Conservation (phyloP, 2,888 invertebrate genomes). For the Trichacis sp. region DNA sequence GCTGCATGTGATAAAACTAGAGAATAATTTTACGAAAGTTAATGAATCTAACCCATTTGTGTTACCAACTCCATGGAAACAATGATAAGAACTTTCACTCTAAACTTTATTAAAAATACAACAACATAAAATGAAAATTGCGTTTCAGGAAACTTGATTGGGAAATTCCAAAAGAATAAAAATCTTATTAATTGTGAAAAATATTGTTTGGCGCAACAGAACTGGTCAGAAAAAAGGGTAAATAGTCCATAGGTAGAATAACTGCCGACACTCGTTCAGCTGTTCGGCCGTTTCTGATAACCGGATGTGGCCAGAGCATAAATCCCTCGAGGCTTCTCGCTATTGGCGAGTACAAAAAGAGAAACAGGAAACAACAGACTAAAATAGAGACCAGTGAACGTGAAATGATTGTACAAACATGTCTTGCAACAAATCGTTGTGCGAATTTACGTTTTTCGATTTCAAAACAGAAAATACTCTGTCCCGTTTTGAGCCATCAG, state of each 20-base stretch:
- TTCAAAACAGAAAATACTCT: conserved; percentile 6
- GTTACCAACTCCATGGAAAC: too few relatives aligned
- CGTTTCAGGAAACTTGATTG: too few relatives aligned
- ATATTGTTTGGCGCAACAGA: too few relatives aligned
- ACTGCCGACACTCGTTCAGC: conserved; percentile 45
- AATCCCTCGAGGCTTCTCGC: conserved; percentile 48
- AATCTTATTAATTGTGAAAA: background rate
- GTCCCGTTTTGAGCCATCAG: conserved; percentile 29
- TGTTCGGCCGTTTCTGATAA: conserved; percentile 22
- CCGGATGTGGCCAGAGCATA: conserved; percentile 45
- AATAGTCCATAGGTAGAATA: conserved; percentile 54
- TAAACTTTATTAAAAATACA: too few relatives aligned
- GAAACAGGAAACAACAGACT: conserved; percentile 29
- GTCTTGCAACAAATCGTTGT: too few relatives aligned
- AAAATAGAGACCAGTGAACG: conserved; percentile 21
- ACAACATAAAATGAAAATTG: too few relatives aligned
- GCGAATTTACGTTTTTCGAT: too few relatives aligned
- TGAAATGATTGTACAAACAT: conserved; percentile 18
- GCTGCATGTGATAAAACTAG: too few relatives aligned
- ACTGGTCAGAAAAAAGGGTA: conserved; percentile 28
- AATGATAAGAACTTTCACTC: too few relatives aligned
- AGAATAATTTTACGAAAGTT: too few relatives aligned
- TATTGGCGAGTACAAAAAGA: conserved; percentile 48
- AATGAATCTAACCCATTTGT: too few relatives aligned
- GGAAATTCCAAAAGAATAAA: too few relatives aligned